These are phyloP conservation scores for Ptychodera flava DNA, from an alignment of 35 echinoderm and acorn worm genomes.

Conservation along the genomic window DNA sequence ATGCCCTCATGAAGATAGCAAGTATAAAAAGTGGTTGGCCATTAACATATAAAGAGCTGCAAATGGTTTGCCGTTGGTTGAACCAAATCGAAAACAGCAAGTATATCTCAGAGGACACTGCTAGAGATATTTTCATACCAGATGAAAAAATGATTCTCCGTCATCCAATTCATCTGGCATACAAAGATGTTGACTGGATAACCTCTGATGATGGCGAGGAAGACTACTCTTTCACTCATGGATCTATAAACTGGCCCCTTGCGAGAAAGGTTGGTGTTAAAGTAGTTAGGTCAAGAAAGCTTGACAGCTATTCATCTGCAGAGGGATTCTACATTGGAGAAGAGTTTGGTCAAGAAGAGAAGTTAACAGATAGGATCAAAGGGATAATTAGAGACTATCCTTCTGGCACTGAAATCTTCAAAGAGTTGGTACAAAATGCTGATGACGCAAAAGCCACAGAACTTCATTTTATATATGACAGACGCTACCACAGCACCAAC, in stretches of 20 bases:
- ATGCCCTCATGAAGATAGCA: background rate
- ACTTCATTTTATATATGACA: slow-evolving; percentile 83
- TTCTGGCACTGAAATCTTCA: slow-evolving; percentile 50
- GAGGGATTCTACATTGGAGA: background rate
- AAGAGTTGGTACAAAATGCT: slow-evolving; percentile 92
- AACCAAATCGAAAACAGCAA: background rate
- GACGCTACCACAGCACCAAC: slow-evolving; percentile 17
- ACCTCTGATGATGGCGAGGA: background rate
- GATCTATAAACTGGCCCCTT: background rate
- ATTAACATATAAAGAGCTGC: background rate
- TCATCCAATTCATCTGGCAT: background rate
- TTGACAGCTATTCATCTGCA: background rate
- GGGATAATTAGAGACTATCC: slow-evolving; percentile 68
- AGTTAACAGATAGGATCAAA: slow-evolving; percentile 64
- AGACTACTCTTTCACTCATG: background rate
- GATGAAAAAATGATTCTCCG: background rate
- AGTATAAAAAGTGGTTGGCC: background rate
- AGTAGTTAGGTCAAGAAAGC: background rate
- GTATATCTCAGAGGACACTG: no score
- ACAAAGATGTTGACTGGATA: background rate
- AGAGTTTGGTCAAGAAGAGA: slow-evolving; percentile 73
- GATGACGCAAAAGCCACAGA: slow-evolving; percentile 86
- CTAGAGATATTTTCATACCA: background rate
- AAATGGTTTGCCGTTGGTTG: background rate
- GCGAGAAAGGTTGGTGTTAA: background rate